These are phyloP conservation scores for Tenthredo livida DNA, from an alignment of 2,888 invertebrate species.

Conservation along the genomic window DNA sequence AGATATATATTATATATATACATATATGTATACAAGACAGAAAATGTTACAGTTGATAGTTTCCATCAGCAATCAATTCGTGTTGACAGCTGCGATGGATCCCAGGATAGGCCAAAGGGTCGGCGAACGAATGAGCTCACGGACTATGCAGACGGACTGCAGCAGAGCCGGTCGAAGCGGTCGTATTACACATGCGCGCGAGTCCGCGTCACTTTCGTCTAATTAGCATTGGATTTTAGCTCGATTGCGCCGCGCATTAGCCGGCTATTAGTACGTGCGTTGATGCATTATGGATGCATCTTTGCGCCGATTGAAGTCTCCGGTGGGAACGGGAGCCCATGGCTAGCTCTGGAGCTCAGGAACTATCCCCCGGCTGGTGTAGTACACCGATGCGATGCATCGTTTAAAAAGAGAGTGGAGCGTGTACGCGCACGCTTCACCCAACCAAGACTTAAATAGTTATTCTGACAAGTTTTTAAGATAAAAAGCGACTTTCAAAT, in stretches of 20 bases:
- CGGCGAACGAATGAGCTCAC: constrained; percentile 39
- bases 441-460: constrained; percentile 1
- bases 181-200: constrained; percentile 48
- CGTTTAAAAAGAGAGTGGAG: constrained; percentile 32
- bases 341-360: neutral
- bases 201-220: constrained; percentile 57
- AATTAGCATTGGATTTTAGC: constrained; percentile 53
- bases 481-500: neutral
- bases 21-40: neutral
- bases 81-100: constrained; percentile 48
- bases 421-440: constrained; percentile 29
- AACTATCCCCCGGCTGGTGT: neutral
- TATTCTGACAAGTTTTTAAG: neutral
- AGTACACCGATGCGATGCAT: constrained; percentile 5
- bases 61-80: constrained; percentile 45
- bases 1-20: neutral
- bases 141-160: constrained; percentile 15
- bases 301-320: constrained; percentile 47
- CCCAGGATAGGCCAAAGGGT: constrained; percentile 42
- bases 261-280: constrained; percentile 49
- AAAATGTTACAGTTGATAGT: constrained; percentile 31
- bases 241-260: constrained; percentile 53
- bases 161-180: constrained; percentile 34
- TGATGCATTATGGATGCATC: constrained; percentile 56
- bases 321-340: constrained; percentile 46